Percentiles rank a stretch among this genome's conserved stretches.
phyloP scores from a whole-genome alignment of 2,888 invertebrate genomes.

The Bellardia bayeri region DNA sequence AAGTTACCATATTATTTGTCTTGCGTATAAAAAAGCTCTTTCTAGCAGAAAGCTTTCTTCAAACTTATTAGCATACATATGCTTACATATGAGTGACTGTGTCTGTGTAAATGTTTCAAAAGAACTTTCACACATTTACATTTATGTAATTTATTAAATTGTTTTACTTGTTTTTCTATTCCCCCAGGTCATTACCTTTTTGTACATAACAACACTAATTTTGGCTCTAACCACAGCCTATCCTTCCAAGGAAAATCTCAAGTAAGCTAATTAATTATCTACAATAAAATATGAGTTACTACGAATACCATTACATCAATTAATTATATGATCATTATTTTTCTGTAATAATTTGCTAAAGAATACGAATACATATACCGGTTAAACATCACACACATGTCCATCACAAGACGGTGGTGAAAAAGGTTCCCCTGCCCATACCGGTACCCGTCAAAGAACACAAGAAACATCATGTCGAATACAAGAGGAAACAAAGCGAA shows the following conservation, averaged over 20 bases:
- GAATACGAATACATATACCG: constrained; percentile 84
- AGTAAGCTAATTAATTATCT: constrained; percentile 77
- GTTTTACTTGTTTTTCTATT: background rate
- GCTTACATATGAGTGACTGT: background rate
- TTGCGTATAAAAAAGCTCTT: background rate
- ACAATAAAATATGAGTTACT: constrained; percentile 3
- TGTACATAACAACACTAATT: constrained; percentile 80
- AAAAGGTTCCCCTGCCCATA: constrained; percentile 83
- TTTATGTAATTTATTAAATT: background rate
- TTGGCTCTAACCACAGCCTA: constrained; percentile 79
- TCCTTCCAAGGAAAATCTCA: constrained; percentile 82
- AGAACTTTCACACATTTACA: background rate
- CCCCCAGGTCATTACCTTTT: constrained; percentile 76
- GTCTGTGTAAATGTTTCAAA: background rate
- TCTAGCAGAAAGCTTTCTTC: constrained; percentile 19
- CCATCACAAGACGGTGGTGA: constrained; percentile 84
- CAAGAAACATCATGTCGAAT: constrained; percentile 78
- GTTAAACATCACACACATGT: constrained; percentile 84
- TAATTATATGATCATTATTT: constrained; percentile 35
- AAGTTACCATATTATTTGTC: constrained; percentile 25
- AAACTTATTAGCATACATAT: background rate
- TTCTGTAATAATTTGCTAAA: constrained; percentile 58
- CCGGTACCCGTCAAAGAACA: constrained; percentile 83
- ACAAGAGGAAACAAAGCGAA: constrained; percentile 75
- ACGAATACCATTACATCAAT: constrained; percentile 23